phyloP scores from a whole-genome alignment of 1,140 invertebrate species.

The Macrostomum lignano region DNA sequence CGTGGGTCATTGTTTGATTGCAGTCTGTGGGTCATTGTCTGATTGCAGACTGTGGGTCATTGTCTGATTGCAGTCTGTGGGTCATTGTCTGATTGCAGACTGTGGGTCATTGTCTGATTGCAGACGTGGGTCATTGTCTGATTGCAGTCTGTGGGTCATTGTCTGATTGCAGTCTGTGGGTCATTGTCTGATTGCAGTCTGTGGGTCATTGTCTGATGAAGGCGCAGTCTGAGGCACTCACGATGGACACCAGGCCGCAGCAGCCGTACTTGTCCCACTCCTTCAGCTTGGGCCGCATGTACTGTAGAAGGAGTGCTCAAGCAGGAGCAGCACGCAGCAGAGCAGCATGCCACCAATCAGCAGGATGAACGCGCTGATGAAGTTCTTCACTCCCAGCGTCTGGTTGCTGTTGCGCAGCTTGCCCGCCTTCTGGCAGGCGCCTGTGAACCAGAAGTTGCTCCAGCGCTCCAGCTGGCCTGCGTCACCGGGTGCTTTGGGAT shows the following conservation, averaged over 20 bases:
- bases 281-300: slow-evolving; percentile 49
- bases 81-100: no score
- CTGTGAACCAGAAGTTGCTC: slow-evolving; percentile 81
- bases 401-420: slow-evolving; percentile 30
- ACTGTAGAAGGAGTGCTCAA: slow-evolving; percentile 81
- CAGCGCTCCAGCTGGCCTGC: slow-evolving; percentile 63
- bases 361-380: slow-evolving; percentile 76
- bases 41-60: no score
- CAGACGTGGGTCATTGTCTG: no score
- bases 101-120: no score
- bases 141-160: no score
- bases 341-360: slow-evolving; percentile 67
- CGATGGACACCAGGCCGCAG: slow-evolving; percentile 60
- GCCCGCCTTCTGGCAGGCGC: slow-evolving; percentile 52
- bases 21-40: no score
- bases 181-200: no score
- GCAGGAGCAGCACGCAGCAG: slow-evolving; percentile 45
- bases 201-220: no score
- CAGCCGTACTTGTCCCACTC: slow-evolving; percentile 55
- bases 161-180: no score
- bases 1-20: no score
- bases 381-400: slow-evolving; percentile 74
- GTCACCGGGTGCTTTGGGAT: no score
- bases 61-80: no score
- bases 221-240: slow-evolving; percentile 24